A percentile compares a stretch with the other conserved stretches of the same genome.
These are phyloP conservation scores for Bruchidius siliquastri DNA, from an alignment of 2,888 invertebrate species.

Conservation along the genomic window DNA sequence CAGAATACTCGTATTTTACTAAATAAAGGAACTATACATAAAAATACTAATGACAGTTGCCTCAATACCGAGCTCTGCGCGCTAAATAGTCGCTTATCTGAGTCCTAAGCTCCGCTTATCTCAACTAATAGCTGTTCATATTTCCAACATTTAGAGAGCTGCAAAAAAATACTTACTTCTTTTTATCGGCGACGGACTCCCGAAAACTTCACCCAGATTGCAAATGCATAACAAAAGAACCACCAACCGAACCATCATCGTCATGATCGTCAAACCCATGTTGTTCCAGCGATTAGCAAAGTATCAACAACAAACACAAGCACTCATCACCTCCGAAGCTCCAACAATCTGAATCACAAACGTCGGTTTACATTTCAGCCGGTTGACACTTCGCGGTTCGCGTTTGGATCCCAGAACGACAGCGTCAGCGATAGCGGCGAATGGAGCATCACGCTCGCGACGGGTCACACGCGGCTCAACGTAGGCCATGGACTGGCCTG, in stretches of 20 bases:
- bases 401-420: constrained; percentile 9
- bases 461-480: constrained; percentile 6
- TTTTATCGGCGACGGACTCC: no score
- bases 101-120: no score
- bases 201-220: no score
- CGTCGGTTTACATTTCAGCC: neutral
- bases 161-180: no score
- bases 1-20: no score
- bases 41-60: no score
- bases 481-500: constrained; percentile 20
- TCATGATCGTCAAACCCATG: neutral
- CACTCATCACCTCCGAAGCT: neutral
- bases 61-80: no score
- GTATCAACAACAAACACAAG: neutral
- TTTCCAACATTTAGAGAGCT: no score
- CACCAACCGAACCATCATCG: neutral
- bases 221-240: neutral
- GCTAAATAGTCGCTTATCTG: no score
- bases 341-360: neutral
- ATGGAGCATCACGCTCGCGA: constrained; percentile 9
- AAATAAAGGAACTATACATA: no score
- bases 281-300: neutral
- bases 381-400: neutral
- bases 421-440: constrained; percentile 6
- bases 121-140: no score